phyloP scores from a whole-genome alignment of 2,888 invertebrate species.

The Aphodius sticticus region DNA sequence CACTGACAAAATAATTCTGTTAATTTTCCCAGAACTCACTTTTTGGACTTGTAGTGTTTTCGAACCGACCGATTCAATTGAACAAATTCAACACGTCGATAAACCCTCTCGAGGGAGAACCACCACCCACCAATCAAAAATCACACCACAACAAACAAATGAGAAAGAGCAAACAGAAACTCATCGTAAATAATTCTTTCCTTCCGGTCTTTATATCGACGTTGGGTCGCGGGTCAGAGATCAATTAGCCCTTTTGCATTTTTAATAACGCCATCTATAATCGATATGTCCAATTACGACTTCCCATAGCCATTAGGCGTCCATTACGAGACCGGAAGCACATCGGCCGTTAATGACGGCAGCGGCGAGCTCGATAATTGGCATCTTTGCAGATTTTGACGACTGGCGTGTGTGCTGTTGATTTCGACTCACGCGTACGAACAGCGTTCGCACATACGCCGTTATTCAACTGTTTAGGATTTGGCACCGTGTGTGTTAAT shows the following conservation, averaged over 20 bases:
- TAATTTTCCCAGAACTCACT: no score
- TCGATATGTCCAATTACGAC: constrained; percentile 18
- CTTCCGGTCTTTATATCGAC: background rate
- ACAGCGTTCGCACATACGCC: background rate
- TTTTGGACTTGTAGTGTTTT: no score
- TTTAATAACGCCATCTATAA: constrained; percentile 17
- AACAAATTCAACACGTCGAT: no score
- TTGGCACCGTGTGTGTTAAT: background rate
- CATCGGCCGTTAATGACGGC: background rate
- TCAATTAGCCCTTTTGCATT: constrained; percentile 16
- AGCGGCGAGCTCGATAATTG: background rate
- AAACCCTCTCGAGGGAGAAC: no score
- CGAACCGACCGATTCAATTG: no score
- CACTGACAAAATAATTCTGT: no score
- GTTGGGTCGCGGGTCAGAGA: background rate
- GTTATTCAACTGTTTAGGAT: background rate
- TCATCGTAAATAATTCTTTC: background rate
- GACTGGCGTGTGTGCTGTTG: background rate
- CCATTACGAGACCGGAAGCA: constrained; percentile 12
- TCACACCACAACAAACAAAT: background rate
- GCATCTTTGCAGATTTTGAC: constrained; percentile 13
- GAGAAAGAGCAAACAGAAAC: background rate
- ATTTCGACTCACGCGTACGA: background rate
- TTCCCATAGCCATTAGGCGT: constrained; percentile 7
- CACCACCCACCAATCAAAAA: background rate